Evolutionary conservation across 2,888 invertebrate species (phyloP).

Genomic region (Steinernema hermaphroditum): DNA sequence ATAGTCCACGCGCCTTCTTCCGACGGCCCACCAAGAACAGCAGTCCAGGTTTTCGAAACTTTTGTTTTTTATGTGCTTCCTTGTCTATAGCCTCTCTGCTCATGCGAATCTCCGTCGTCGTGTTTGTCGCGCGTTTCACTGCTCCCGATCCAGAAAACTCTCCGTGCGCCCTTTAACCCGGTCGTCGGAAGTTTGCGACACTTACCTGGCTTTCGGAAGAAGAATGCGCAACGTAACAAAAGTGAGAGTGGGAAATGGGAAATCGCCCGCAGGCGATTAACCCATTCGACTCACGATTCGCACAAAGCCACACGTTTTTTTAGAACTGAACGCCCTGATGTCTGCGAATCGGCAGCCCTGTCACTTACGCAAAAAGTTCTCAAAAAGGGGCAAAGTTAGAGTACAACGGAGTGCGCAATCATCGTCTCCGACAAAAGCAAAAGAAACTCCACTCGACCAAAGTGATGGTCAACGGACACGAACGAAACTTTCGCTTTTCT

Average conservation of each 20-base stretch:
- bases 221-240: constrained; percentile 2
- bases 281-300: neutral
- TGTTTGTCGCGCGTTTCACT: neutral
- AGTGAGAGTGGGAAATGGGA: constrained; percentile 22
- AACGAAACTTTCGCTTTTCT: no score
- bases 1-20: neutral
- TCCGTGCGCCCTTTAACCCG: neutral
- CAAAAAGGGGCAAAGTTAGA: neutral
- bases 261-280: neutral
- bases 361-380: constrained; percentile 3
- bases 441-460: no score
- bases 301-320: constrained; percentile 24
- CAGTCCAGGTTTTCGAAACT: neutral
- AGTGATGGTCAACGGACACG: no score
- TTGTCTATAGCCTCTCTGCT: neutral
- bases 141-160: neutral
- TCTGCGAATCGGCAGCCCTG: neutral
- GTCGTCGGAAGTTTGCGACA: neutral
- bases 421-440: no score
- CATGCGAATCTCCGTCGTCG: neutral
- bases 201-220: constrained; percentile 2
- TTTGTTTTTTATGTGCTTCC: constrained; percentile 17
- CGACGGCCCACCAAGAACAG: neutral
- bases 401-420: no score
- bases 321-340: neutral